A percentile compares a stretch with the other conserved stretches of the same genome.
phyloP scores from a whole-genome alignment of 2,113 vertebrate genomes.

The Corvus hawaiiensis region DNA sequence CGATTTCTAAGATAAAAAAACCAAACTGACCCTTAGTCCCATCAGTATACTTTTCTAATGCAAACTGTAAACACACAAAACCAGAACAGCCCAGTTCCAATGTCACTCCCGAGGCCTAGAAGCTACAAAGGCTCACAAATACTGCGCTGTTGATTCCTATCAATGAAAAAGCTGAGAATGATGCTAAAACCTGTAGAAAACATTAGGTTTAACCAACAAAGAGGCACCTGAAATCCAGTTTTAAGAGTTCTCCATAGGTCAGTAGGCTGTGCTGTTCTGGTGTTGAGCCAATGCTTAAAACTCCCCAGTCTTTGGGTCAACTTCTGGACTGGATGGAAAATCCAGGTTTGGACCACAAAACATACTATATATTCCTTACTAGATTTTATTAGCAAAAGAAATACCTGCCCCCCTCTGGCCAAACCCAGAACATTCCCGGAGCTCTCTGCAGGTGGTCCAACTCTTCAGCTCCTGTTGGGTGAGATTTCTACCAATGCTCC shows the following conservation, averaged over 20 bases:
- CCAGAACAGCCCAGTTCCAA: not conserved
- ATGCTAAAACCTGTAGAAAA: not conserved
- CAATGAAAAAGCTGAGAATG: not conserved
- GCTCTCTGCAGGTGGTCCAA: not conserved
- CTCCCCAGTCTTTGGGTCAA: not conserved
- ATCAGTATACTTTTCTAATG: not conserved
- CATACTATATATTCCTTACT: not conserved
- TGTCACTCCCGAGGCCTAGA: not conserved
- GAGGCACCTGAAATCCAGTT: not conserved
- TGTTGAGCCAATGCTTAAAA: not conserved
- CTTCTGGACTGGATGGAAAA: not conserved
- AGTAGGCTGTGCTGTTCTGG: not conserved
- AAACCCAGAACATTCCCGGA: not conserved
- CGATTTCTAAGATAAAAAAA: not conserved
- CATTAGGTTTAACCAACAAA: not conserved
- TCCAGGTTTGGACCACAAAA: not conserved
- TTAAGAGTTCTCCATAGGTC: not conserved
- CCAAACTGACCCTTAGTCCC: not conserved
- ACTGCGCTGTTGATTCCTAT: not conserved
- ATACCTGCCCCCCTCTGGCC: not conserved
- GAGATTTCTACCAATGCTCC: not conserved
- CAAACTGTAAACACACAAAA: not conserved
- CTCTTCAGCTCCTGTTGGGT: not conserved
- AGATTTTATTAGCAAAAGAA: not conserved
- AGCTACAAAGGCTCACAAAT: not conserved